Percentiles rank a stretch among this genome's conserved stretches.
These are phyloP conservation scores for Astropecten irregularis DNA, from an alignment of 53 echinoderm and acorn worm genomes.

Conservation along the genomic window DNA sequence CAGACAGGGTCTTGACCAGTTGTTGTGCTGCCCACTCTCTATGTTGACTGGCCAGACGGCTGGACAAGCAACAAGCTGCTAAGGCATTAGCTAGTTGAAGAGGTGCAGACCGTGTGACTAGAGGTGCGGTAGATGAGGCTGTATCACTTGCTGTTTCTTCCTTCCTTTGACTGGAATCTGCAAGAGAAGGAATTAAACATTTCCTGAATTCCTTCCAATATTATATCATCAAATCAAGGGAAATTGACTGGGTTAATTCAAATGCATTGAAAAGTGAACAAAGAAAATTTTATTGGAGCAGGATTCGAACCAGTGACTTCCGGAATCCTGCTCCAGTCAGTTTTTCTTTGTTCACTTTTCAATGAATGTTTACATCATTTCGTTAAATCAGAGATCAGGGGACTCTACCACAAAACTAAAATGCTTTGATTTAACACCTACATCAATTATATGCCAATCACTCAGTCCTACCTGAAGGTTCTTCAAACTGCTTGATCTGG, in stretches of 20 bases:
- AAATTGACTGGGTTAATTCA: too few relatives aligned
- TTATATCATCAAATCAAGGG: too few relatives aligned
- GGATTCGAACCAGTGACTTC: too few relatives aligned
- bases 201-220: not conserved
- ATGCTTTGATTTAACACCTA: too few relatives aligned
- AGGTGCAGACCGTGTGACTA: slow-evolving; percentile 29
- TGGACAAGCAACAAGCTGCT: slow-evolving; percentile 94
- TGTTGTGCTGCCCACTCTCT: slow-evolving; percentile 99
- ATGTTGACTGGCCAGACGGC: slow-evolving; percentile 82
- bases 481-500: not conserved
- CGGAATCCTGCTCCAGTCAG: too few relatives aligned
- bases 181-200: not conserved
- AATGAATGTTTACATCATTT: too few relatives aligned
- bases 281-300: too few relatives aligned
- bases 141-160: not conserved
- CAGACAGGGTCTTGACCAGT: slow-evolving; percentile 88
- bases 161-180: slow-evolving; percentile 3
- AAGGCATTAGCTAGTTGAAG: slow-evolving; percentile 94
- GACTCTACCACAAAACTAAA: too few relatives aligned
- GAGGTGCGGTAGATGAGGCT: not conserved
- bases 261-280: too few relatives aligned
- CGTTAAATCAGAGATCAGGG: too few relatives aligned
- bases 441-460: too few relatives aligned
- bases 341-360: too few relatives aligned
- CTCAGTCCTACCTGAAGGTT: slow-evolving; percentile 1